A percentile compares a stretch with the other conserved stretches of the same genome.
Evolutionary conservation across 2,888 invertebrate genomes (phyloP).

Genomic region (Andrena dorsata): DNA sequence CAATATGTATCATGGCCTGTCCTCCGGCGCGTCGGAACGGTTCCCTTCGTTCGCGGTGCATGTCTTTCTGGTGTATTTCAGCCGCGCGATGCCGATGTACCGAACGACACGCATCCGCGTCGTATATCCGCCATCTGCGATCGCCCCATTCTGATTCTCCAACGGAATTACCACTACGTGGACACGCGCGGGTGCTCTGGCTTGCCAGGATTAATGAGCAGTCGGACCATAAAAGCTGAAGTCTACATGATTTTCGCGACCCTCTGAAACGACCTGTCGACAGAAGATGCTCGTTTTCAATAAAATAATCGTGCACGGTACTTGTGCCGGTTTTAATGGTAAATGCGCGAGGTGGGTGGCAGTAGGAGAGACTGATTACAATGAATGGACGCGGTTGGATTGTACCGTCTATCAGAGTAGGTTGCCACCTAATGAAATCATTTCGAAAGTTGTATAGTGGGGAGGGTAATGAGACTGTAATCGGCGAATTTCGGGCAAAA

Average conservation of each 20-base stretch:
- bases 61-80: constrained; percentile 19
- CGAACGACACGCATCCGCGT: constrained; percentile 10
- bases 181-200: constrained; percentile 1
- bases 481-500: constrained; percentile 14
- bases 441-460: constrained; percentile 7
- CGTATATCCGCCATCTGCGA: constrained; percentile 3
- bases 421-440: neutral
- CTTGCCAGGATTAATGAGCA: constrained; percentile 15
- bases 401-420: neutral
- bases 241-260: constrained; percentile 22
- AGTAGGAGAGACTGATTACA: neutral
- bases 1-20: constrained; percentile 43
- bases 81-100: constrained; percentile 16
- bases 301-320: neutral
- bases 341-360: neutral
- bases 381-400: constrained; percentile 5
- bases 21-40: constrained; percentile 27
- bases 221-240: constrained; percentile 6
- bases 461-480: neutral
- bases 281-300: constrained; percentile 19
- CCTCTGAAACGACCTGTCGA: constrained; percentile 16
- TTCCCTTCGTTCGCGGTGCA: constrained; percentile 25
- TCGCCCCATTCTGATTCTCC: constrained; percentile 15
- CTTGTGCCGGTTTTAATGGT: neutral
- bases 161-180: constrained; percentile 20